Percentiles rank a stretch among this genome's conserved stretches.
Conservation (phyloP, 2,113 vertebrate genomes). For the Circaetus gallicus region DNA sequence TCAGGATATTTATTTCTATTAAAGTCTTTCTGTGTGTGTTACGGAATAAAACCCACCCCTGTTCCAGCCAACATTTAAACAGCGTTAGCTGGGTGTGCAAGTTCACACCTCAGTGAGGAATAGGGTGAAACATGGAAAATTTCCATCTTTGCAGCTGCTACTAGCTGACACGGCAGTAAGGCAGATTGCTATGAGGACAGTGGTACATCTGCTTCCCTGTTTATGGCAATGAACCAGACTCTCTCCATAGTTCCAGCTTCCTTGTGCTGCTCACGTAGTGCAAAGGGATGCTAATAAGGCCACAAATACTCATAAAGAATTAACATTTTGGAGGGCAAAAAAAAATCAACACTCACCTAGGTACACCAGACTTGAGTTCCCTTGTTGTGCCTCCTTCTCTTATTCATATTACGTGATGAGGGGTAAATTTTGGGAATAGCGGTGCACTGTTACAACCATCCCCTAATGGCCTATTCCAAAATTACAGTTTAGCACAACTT, state of each 20-base stretch:
- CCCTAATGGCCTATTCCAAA: not conserved
- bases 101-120: not conserved
- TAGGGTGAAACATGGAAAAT: not conserved
- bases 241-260: not conserved
- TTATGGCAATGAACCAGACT: constrained; percentile 12
- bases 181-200: constrained; percentile 1
- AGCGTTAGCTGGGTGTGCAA: not conserved
- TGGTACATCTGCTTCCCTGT: constrained; percentile 9
- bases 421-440: not conserved
- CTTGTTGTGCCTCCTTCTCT: not conserved
- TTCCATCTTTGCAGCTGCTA: constrained; percentile 47
- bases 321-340: not conserved
- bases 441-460: not conserved
- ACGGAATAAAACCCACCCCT: not conserved
- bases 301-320: not conserved
- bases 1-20: not conserved
- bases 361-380: not conserved
- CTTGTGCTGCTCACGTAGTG: not conserved
- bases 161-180: not conserved
- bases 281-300: not conserved
- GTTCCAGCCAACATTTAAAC: not conserved
- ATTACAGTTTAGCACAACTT: not conserved
- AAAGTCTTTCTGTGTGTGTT: not conserved
- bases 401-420: not conserved
- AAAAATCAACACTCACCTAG: not conserved